Base-by-base conservation (phyloP, 2,888 invertebrate genomes). In the Oscheius sp. region DNA sequence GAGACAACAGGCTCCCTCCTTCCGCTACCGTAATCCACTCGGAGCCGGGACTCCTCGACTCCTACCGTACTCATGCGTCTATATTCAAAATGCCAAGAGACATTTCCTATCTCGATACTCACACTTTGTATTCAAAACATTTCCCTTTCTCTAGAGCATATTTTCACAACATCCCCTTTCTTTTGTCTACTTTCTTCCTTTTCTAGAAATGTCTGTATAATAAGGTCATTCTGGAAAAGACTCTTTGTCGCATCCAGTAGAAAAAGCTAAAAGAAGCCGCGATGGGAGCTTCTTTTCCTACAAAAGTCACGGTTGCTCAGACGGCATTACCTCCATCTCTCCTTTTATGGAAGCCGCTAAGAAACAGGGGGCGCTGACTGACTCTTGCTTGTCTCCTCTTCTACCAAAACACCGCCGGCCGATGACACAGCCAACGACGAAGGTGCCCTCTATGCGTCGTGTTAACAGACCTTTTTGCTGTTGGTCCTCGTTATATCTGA, bases 401-500 rank as follows among this genome's bases (percentile, higher is more conserved):
- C 17, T 17, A 34, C 17, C 55, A 55, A 55, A 55, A 55, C 34
- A 55, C 52, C 52, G 55, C 37, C 34, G 34, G 29, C 23, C 53
- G 48, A 15, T 48, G 48, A 48, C 48, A 48, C 48, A 48, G 23
- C 23, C 48, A 3, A 20, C 15, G 20, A 23, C 37, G 37, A 37
- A 10, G 37, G 12, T 25, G 48, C 48, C 12, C 20, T 20, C 4
- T 48, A 25, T 48, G 4, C 42, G 42, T 42, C 52, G 52, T 61
- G 61, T 61, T 61, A 61, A 61, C 61, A 61, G 45, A 25, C 42
- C 45, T 61, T 61, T 61, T 61, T 61, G 45, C 12, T 31, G 61
- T 55, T n/a, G 61, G 27, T 27, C 61, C 61, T 61, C 61, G 61
- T 61, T 61, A 61, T 61, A 61, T 61, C 61, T 61, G 61, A 61